Base-by-base conservation (phyloP, 2,797 vertebrate genomes). In the Pangasius sanitwongsei region DNA sequence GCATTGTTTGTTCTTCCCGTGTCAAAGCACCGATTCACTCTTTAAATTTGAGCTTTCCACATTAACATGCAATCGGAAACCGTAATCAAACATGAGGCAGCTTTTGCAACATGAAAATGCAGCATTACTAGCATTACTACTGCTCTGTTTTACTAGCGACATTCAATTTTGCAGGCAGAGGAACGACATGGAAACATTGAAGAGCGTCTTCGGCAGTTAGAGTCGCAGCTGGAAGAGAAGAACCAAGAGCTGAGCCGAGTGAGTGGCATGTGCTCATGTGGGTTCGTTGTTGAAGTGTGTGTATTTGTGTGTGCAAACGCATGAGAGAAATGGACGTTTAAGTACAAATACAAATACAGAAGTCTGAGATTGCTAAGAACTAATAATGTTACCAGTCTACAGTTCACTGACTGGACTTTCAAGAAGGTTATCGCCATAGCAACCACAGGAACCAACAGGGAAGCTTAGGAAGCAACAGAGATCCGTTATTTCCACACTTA, bases 221-320 rank as follows among this genome's bases (percentile, higher is more conserved):
- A 99, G 94, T 97, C 96, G 70, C 98, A 98, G 94, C 95, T 98
- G 93, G 97, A 99, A 88, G 98, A 99, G 95, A 99, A 99, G 95
- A 98, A 98, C 95, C 98, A 99, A 95, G 98, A 99, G 93, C 95
- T 99, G 87, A 96, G 96, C 88, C 96, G 98, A 96, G 98, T 99
- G 92, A 95, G 90, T 87, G 41, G 28, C 37, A 31, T 12, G 31
- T 65, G 41, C 15, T 31, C 18, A 61, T 28, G 4, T 83, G 20
- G 55, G 11, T 28, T n/a, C 1, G 15, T 31, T 55, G 28, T 55
- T 31, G 53, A 57, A 55, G 55, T 25, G 18, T 53, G 16, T 70
- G 65, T 70, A 13, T 12, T n/a, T 44, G 31, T 83, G 82, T 83
- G 81, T n/a, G 31, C 18, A 80, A 34, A 9, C 0, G 18, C 0